A percentile compares a stretch with the other conserved stretches of the same genome.
Evolutionary conservation across 2,888 invertebrate genomes (phyloP).

Genomic region (Bugulina stolonifera): DNA sequence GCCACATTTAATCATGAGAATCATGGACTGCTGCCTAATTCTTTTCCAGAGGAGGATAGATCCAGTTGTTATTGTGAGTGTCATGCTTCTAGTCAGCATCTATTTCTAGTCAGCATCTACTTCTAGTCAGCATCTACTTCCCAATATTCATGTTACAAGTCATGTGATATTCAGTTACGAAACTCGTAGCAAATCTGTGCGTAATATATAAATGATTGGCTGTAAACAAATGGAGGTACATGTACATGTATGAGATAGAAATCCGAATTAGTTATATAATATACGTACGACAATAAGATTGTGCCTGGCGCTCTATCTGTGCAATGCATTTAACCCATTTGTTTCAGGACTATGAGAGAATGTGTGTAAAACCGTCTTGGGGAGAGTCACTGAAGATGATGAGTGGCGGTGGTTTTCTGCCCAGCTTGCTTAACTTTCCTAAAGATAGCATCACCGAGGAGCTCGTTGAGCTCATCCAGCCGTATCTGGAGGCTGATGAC

Average conservation of each 20-base stretch:
- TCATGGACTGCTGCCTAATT: slow-evolving; percentile 51
- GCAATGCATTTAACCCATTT: neutral
- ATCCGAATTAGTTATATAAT: no score
- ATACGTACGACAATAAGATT: no score
- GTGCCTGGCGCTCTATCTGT: neutral
- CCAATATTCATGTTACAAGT: no score
- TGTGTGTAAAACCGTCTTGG: slow-evolving; percentile 87
- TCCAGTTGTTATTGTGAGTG: slow-evolving; percentile 31
- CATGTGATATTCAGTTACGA: no score
- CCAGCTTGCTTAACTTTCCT: slow-evolving; percentile 37
- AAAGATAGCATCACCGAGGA: slow-evolving; percentile 90
- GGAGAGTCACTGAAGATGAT: slow-evolving; percentile 92
- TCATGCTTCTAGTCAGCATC: no score
- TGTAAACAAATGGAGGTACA: no score
- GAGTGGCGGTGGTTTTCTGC: slow-evolving; percentile 80
- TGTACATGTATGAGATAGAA: no score
- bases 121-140: no score
- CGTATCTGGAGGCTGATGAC: slow-evolving; percentile 80
- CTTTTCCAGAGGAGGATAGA: slow-evolving; percentile 48
- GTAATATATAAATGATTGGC: no score
- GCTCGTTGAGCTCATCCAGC: slow-evolving; percentile 83
- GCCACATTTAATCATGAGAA: slow-evolving; percentile 52
- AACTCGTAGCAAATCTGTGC: no score
- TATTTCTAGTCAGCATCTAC: no score
- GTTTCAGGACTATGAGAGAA: slow-evolving; percentile 67